Evolutionary conservation across 2,797 vertebrate genomes (phyloP).

Genomic region (Chelidonichthys spinosus): DNA sequence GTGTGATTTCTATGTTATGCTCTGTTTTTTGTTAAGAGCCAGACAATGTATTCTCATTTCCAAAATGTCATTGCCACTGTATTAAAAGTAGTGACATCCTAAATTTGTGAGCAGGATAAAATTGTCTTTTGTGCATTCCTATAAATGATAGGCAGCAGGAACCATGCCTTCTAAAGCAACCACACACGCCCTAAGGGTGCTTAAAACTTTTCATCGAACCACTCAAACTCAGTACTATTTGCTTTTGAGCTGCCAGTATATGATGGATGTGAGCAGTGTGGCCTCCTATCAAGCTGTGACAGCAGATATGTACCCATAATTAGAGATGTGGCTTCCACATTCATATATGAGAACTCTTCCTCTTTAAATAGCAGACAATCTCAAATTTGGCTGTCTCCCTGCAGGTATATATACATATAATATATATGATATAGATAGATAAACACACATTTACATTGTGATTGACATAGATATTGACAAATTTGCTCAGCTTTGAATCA

Average conservation of each 20-base stretch:
- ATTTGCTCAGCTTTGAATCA: constrained; percentile 18
- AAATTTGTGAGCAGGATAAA: constrained; percentile 14
- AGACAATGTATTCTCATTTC: constrained; percentile 3
- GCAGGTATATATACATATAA: not conserved
- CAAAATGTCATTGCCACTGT: not conserved
- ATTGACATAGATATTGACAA: not conserved
- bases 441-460: no score
- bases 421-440: no score
- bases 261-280: constrained; percentile 45
- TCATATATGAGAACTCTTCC: constrained; percentile 20
- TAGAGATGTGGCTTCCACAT: constrained; percentile 19
- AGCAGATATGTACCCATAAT: constrained; percentile 30
- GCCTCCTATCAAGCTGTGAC: constrained; percentile 8
- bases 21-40: not conserved
- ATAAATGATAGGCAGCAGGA: constrained; percentile 30
- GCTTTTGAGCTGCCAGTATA: constrained; percentile 23
- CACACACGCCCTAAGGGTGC: not conserved
- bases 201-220: constrained; percentile 2
- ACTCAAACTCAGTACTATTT: constrained; percentile 1
- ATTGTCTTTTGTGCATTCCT: constrained; percentile 21
- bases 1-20: constrained; percentile 31
- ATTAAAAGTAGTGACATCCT: constrained; percentile 17
- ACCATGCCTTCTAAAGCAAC: constrained; percentile 16
- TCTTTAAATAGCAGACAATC: constrained; percentile 19
- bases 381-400: constrained; percentile 3